Evolutionary conservation across 1,140 invertebrate species (phyloP).

Genomic region (Hormaphis cornu): DNA sequence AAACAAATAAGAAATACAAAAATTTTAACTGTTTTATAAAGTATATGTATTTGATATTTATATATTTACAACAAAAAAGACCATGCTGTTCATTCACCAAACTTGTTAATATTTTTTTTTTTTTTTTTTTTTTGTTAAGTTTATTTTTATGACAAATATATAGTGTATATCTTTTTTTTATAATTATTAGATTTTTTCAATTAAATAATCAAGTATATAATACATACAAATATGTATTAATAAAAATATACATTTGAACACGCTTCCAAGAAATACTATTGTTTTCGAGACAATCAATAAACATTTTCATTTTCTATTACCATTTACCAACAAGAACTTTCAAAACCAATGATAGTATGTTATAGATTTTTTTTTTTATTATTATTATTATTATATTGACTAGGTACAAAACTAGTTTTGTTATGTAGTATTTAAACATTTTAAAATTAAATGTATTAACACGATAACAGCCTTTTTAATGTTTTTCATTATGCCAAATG

Average conservation of each 20-base stretch:
- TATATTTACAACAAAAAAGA: neutral
- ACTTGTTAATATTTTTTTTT: slow-evolving; percentile 15
- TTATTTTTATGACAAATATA: slow-evolving; percentile 25
- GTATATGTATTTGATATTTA: neutral
- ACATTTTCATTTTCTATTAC: neutral
- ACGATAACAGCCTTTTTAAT: neutral
- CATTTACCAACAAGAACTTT: neutral
- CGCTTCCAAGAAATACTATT: neutral
- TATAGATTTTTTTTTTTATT: neutral
- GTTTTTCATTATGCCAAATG: neutral
- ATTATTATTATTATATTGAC: too few relatives aligned
- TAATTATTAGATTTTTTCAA: neutral
- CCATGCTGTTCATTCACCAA: slow-evolving; percentile 18
- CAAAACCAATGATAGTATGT: neutral
- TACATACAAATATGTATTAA: neutral
- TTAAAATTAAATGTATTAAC: neutral
- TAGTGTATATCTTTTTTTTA: slow-evolving; percentile 13
- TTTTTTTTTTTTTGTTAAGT: slow-evolving; percentile 28
- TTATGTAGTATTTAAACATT: too few relatives aligned
- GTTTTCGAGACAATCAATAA: slow-evolving; percentile 20
- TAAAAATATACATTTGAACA: neutral
- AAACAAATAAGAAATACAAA: neutral
- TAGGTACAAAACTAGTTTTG: too few relatives aligned
- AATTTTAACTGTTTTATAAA: neutral
- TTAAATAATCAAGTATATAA: neutral